Conservation (phyloP, 2,888 invertebrate genomes). For the Heliconius hortense region DNA sequence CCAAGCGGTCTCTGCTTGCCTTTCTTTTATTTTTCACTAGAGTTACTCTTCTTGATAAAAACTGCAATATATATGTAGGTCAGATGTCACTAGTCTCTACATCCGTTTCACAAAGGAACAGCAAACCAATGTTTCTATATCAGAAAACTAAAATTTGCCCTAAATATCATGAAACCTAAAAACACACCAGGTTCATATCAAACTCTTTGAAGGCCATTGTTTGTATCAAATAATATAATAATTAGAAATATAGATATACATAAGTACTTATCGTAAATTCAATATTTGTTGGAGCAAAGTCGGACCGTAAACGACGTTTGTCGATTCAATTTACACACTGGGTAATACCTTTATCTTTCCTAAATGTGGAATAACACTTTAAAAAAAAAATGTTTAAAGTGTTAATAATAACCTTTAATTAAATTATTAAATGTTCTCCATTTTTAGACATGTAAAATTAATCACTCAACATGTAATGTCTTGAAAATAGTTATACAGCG, state of each 20-base stretch:
- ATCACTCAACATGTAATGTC: too few relatives aligned
- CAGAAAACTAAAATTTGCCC: not conserved
- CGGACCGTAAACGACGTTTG: too few relatives aligned
- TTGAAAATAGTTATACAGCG: too few relatives aligned
- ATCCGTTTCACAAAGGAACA: not conserved
- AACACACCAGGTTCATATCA: not conserved
- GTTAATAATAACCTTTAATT: too few relatives aligned
- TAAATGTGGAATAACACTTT: too few relatives aligned
- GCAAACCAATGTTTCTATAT: not conserved
- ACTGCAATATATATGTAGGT: not conserved
- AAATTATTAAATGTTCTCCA: too few relatives aligned
- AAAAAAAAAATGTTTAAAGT: too few relatives aligned
- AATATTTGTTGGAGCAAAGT: not conserved
- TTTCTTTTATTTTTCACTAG: not conserved
- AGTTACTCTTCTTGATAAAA: not conserved
- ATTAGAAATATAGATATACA: not conserved
- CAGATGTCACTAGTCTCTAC: not conserved
- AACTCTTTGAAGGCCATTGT: not conserved
- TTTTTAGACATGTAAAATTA: too few relatives aligned
- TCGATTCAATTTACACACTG: too few relatives aligned
- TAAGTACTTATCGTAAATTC: not conserved
- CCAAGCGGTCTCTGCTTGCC: too few relatives aligned
- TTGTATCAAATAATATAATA: not conserved
- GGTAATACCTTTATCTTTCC: too few relatives aligned
- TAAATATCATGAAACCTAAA: not conserved